Evolutionary conservation across 2,113 vertebrate species (phyloP).

Genomic region (Ceyx cyanopectus): DNA sequence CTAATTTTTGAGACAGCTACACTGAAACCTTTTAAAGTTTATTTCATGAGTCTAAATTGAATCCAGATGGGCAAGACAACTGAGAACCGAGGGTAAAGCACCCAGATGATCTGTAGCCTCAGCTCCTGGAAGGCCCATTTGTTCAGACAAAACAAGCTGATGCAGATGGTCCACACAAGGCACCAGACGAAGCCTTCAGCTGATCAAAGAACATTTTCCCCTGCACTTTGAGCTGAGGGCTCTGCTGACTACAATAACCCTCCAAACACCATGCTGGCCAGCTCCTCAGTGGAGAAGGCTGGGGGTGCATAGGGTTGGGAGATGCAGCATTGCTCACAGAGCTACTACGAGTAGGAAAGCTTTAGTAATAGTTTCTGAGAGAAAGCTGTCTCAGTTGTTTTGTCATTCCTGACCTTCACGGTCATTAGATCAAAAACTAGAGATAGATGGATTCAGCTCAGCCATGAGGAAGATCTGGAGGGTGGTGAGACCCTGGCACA

Average conservation of each 20-base stretch:
- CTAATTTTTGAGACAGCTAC: background rate
- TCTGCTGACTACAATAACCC: background rate
- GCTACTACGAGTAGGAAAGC: background rate
- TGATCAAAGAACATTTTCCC: background rate
- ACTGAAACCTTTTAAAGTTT: background rate
- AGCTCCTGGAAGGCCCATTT: background rate
- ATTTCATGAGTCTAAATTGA: background rate
- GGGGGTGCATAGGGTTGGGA: background rate
- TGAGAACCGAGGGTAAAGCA: background rate
- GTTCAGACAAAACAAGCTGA: background rate
- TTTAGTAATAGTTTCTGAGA: background rate
- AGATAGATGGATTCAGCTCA: too few species aligned
- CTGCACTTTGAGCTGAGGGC: background rate
- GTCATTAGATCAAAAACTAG: too few species aligned
- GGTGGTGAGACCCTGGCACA: too few species aligned
- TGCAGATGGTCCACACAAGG: background rate
- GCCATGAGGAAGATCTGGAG: too few species aligned
- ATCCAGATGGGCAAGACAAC: background rate
- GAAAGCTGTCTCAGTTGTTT: background rate
- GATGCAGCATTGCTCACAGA: fast-evolving
- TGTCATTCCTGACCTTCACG: background rate
- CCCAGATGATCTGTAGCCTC: background rate
- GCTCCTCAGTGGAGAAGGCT: background rate
- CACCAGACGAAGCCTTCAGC: background rate
- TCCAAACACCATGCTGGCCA: background rate